These are phyloP conservation scores for Cuniculus paca DNA, from an alignment of 2,797 vertebrate species.

Conservation along the genomic window DNA sequence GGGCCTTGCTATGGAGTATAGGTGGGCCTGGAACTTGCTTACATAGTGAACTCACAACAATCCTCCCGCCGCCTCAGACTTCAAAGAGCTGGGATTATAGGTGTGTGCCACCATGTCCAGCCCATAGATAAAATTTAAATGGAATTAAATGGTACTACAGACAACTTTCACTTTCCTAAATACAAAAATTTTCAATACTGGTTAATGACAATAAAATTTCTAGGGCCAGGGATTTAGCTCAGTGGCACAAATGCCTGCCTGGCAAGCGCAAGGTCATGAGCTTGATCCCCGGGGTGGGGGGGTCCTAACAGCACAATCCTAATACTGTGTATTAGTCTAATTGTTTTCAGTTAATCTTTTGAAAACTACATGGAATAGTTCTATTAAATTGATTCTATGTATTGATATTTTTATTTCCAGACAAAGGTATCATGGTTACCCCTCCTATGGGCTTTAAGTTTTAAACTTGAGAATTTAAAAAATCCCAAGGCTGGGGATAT, in stretches of 20 bases:
- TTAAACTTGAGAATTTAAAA: conserved; percentile 66
- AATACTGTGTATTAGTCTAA: conserved; percentile 15
- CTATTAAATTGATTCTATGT: conserved; percentile 58
- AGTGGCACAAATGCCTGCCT: too few species aligned
- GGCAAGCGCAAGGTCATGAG: too few species aligned
- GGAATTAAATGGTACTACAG: not conserved
- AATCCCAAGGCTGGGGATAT: not conserved
- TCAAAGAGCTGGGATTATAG: not conserved
- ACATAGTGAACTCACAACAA: not conserved
- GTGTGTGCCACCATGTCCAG: not conserved
- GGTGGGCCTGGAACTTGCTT: not conserved
- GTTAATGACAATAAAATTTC: conserved; percentile 45
- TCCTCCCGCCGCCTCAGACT: not conserved
- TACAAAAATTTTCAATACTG: conserved; percentile 30
- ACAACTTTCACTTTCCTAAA: conserved; percentile 48
- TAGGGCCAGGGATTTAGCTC: too few species aligned
- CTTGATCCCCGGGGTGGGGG: too few species aligned
- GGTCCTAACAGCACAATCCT: conserved; percentile 51
- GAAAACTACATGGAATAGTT: conserved; percentile 55
- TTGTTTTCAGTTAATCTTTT: conserved; percentile 64
- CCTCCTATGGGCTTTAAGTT: conserved; percentile 30
- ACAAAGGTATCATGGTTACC: conserved; percentile 44
- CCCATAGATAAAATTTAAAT: conserved; percentile 66
- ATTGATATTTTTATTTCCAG: conserved; percentile 62
- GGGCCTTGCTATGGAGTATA: too few species aligned